These are phyloP conservation scores for Riparia riparia DNA, from an alignment of 2,113 vertebrate genomes.

Conservation along the genomic window DNA sequence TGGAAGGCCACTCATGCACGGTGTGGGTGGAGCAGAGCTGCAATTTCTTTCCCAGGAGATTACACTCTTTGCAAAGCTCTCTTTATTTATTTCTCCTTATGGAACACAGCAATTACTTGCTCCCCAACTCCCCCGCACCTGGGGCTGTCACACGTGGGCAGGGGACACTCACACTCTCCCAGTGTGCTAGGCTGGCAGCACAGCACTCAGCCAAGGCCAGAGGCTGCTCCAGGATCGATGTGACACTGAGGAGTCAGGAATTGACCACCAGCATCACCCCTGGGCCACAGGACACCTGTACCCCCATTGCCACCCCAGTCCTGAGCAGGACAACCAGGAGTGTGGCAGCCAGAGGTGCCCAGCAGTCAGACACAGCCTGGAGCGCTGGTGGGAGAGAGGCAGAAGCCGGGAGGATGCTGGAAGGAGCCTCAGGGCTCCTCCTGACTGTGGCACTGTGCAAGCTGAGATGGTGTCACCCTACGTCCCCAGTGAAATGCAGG, in stretches of 20 bases:
- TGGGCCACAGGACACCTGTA: not conserved
- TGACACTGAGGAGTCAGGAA: not conserved
- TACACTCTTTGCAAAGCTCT: not conserved
- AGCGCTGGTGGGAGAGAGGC: rapidly evolving
- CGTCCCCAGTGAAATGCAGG: not conserved
- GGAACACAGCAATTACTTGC: not conserved
- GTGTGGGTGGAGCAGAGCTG: conserved; percentile 38
- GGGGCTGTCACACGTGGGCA: not conserved
- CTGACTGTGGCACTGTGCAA: not conserved
- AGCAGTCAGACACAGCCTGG: not conserved
- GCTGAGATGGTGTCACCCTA: not conserved
- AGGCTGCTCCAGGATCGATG: rapidly evolving
- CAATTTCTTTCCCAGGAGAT: conserved; percentile 7
- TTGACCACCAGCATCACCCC: not conserved
- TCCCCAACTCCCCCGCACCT: not conserved
- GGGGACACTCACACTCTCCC: rapidly evolving
- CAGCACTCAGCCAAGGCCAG: not conserved
- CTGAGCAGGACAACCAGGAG: rapidly evolving
- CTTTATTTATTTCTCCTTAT: not conserved
- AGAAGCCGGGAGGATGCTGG: rapidly evolving
- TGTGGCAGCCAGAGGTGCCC: not conserved
- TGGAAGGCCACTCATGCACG: not conserved
- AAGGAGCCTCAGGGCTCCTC: not conserved
- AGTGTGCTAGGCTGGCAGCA: not conserved
- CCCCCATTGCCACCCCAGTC: rapidly evolving